These are phyloP conservation scores for Scrobipalpa atriplicella DNA, from an alignment of 2,888 invertebrate genomes.

Conservation along the genomic window DNA sequence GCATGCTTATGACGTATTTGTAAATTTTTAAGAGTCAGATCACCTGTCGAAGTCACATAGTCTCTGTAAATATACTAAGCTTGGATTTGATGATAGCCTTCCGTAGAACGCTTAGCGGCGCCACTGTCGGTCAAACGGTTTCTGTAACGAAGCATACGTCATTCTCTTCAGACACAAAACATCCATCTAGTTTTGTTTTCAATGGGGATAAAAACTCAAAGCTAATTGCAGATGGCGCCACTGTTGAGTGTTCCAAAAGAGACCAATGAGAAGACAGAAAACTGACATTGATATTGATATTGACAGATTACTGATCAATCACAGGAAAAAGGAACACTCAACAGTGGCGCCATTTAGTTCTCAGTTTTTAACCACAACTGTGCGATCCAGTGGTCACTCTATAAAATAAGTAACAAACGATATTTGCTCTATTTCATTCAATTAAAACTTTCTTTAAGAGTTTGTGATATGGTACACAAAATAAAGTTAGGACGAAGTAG, in stretches of 20 bases:
- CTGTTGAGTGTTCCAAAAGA: too few species aligned
- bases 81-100: conserved; percentile 74
- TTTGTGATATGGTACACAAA: conserved; percentile 55
- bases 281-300: too few species aligned
- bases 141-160: conserved; percentile 31
- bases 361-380: too few species aligned
- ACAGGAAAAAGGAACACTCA: too few species aligned
- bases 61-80: conserved; percentile 61
- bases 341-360: too few species aligned
- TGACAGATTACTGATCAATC: too few species aligned
- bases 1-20: conserved; percentile 75
- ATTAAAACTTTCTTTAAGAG: conserved; percentile 51
- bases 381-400: conserved; percentile 70
- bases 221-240: too few species aligned
- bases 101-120: conserved; percentile 78
- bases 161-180: neutral
- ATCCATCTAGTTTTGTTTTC: conserved; percentile 4
- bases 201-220: too few species aligned
- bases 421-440: conserved; percentile 57
- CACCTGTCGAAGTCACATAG: conserved; percentile 54
- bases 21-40: conserved; percentile 46
- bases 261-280: too few species aligned
- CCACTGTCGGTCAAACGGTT: conserved; percentile 52
- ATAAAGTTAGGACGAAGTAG: conserved; percentile 54
- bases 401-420: conserved; percentile 58